Evolutionary conservation across 1,140 invertebrate species (phyloP), one percentile per base, ranked within the genome.

Genomic region (Aphelenchoides besseyi): DNA sequence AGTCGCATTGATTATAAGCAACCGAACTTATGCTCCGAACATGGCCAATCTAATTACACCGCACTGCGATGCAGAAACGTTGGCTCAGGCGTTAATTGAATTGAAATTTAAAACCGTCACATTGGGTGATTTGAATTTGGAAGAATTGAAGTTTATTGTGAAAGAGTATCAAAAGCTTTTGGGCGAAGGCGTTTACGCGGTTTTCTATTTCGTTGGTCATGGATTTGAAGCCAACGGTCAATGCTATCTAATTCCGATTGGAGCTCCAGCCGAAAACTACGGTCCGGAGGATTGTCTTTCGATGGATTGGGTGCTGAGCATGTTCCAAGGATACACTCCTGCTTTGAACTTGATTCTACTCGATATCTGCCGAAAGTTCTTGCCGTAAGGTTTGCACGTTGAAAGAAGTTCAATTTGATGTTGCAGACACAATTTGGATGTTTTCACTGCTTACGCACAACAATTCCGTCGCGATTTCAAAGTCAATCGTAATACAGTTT

Each of bases 171-270:
- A 79, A 55, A 79, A 85, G 70, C 68, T 87, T 41, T 74, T 87
- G 5, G 84, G 81, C 12, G 74, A 81, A 28, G 86, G 85, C 37
- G 86, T 87, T 33, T 87, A 87, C 77, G 83, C 82, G 64, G 84
- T 87, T 18, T 86, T 87, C 68, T 87, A 87, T 68, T 87, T 87
- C 69, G 86, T 86, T 73, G 86, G 86, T 0, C 86, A 87, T 75
- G 86, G 86, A 3, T 87, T 87, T 76, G 86, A 87, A 70, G 84
- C 85, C 52, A 78, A 86, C 61, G 85, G 85, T 12, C 80, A 85
- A 62, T 86, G 85, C 59, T 87, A 86, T 73, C 71, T 87, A 16
- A 78, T 87, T 3, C 86, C 86, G 2, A 79, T 84, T 3, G 86
- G 87, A 74, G 86, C 86, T n/a, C 85, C 84, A 3, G 74, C 78